Percentiles rank a stretch among this genome's conserved stretches.
Evolutionary conservation across 2,113 vertebrate species (phyloP).

Genomic region (Pangasianodon gigas): DNA sequence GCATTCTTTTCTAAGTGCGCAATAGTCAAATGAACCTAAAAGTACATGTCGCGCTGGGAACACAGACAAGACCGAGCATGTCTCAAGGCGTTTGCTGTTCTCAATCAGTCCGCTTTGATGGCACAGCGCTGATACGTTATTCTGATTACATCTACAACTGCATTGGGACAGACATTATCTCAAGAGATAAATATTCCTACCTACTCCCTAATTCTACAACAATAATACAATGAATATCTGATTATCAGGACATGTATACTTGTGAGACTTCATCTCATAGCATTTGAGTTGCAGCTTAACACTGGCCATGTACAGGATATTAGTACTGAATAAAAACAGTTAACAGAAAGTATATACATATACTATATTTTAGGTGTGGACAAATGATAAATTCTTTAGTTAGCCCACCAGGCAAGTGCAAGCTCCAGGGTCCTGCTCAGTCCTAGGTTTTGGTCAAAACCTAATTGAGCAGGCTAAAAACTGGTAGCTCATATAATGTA

Average conservation of each 20-base stretch:
- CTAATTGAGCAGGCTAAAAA: background rate
- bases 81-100: background rate
- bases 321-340: background rate
- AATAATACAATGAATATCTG: background rate
- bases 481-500: background rate
- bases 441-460: background rate
- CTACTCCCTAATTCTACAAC: background rate
- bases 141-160: conserved; percentile 19
- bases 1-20: background rate
- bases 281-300: background rate
- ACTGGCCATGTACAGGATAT: background rate
- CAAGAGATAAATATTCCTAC: conserved; percentile 8
- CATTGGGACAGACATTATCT: conserved; percentile 10
- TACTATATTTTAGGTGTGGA: background rate
- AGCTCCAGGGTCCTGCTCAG: background rate
- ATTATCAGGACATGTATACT: background rate
- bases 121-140: background rate
- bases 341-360: background rate
- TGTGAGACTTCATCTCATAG: background rate
- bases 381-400: background rate
- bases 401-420: background rate
- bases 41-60: background rate
- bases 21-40: conserved; percentile 11
- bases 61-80: background rate
- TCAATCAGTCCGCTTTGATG: background rate